phyloP scores from a whole-genome alignment of 2,113 vertebrate species.

The Tychaedon coryphoeus region DNA sequence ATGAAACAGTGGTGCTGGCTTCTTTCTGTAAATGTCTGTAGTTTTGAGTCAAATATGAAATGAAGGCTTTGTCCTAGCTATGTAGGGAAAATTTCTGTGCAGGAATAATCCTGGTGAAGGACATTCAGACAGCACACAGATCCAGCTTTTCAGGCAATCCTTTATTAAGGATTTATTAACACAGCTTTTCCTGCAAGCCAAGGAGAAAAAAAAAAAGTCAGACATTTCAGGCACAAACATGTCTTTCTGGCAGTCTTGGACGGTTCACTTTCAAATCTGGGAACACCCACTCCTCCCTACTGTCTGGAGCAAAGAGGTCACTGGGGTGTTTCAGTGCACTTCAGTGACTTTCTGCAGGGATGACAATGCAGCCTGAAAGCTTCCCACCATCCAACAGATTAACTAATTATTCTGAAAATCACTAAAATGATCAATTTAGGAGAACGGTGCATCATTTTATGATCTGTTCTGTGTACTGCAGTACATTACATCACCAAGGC shows the following conservation, averaged over 20 bases:
- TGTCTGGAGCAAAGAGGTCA: conserved; percentile 41
- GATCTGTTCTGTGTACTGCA: not conserved
- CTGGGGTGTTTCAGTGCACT: not conserved
- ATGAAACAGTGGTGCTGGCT: not conserved
- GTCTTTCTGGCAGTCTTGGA: not conserved
- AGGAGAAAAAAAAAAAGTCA: not conserved
- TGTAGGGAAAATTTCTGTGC: not conserved
- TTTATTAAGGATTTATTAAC: conserved; percentile 12
- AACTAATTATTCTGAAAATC: not conserved
- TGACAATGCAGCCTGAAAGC: not conserved
- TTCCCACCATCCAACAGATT: not conserved
- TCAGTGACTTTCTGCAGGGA: not conserved
- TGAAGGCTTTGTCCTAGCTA: not conserved
- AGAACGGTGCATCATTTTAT: not conserved
- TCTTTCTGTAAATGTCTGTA: not conserved
- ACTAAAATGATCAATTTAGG: not conserved
- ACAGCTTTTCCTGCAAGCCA: not conserved
- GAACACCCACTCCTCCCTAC: conserved; percentile 13
- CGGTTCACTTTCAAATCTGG: not conserved
- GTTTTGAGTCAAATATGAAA: not conserved
- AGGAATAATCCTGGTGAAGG: not conserved
- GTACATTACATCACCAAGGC: not conserved
- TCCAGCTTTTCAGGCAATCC: not conserved
- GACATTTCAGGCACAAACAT: not conserved
- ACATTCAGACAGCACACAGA: not conserved